Base-by-base conservation (phyloP, 2,888 invertebrate genomes). In the Siphlonurus alternatus region DNA sequence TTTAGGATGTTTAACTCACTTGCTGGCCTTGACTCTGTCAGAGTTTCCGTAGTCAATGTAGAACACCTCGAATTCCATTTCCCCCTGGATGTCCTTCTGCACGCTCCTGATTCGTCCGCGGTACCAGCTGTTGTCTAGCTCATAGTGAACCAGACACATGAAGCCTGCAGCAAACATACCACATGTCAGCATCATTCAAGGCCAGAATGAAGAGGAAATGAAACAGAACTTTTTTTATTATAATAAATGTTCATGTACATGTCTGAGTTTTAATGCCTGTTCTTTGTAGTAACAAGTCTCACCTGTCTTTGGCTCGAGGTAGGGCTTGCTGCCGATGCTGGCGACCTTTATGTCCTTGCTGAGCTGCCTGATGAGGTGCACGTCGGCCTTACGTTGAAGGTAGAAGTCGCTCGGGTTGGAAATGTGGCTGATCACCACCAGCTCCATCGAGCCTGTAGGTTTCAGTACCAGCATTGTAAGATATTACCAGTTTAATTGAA, bases 31-130 rank as follows among this genome's bases (percentile, higher is more conserved):
- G 1, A 83, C 76, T 1, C 72, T 70, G 65, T 82, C 79, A 0
- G 73, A 75, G 68, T 79, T 77, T 1, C 88, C 89, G 68, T 81
- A 81, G 73, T 89, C 88, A 22, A 87, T 75, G 67, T 83, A 81
- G 69, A 81, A 81, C 1, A 87, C 79, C 24, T 79, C 76, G 69
- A 79, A 82, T 0, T 71, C 67, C 0, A 76, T 73, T 2, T 76
- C 72, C 1, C 71, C 69, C 0, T 70, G 18, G 60, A 74, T 70
- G 65, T 70, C 70, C 54, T 70, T 73, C 67, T 56, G 71, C 66
- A 66, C 72, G 70, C 61, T 71, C 23, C 75, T 71, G 0, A 87
- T 74, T 61, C 80, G 77, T 10, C 82, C 85, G 64, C 91, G 80
- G 70, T 84, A 84, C 89, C 88, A 91, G 68, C 77, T 74, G 23